These are phyloP conservation scores for Nothocercus julius DNA, from an alignment of 2,113 vertebrate genomes.

Conservation along the genomic window DNA sequence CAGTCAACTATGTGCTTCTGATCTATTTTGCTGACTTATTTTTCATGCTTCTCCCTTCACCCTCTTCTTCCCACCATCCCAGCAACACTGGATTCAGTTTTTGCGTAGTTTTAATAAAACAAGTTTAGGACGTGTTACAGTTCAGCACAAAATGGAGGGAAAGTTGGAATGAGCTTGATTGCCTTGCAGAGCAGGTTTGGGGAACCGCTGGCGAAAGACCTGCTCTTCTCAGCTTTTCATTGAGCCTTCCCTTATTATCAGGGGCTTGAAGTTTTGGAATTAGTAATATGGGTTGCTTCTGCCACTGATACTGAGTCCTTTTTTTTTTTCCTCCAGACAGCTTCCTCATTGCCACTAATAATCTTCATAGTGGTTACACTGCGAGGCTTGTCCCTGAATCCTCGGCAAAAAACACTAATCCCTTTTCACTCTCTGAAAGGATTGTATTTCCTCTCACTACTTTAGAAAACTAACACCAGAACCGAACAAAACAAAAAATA, in stretches of 20 bases:
- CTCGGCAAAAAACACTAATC: not conserved
- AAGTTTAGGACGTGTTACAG: not conserved
- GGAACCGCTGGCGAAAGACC: not conserved
- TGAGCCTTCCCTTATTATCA: not conserved
- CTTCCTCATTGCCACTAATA: conserved; percentile 11
- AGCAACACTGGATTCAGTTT: not conserved
- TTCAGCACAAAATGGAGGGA: not conserved
- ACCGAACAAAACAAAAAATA: not conserved
- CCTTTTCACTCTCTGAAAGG: not conserved
- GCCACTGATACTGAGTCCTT: not conserved
- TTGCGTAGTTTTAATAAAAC: not conserved
- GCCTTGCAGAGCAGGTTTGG: not conserved
- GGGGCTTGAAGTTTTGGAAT: not conserved
- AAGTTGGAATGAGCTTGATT: not conserved
- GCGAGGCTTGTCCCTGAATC: conserved; percentile 7
- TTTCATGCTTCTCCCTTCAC: not conserved
- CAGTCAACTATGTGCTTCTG: not conserved
- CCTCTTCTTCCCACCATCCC: rapidly evolving
- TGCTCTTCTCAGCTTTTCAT: not conserved
- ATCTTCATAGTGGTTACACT: not conserved
- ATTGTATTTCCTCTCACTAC: not conserved
- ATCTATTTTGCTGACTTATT: not conserved
- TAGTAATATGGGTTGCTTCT: not conserved
- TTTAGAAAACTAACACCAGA: conserved; percentile 3
- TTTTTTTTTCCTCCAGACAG: not conserved